These are phyloP conservation scores for Periphyllus acericola DNA, from an alignment of 2,888 invertebrate genomes.

Conservation along the genomic window DNA sequence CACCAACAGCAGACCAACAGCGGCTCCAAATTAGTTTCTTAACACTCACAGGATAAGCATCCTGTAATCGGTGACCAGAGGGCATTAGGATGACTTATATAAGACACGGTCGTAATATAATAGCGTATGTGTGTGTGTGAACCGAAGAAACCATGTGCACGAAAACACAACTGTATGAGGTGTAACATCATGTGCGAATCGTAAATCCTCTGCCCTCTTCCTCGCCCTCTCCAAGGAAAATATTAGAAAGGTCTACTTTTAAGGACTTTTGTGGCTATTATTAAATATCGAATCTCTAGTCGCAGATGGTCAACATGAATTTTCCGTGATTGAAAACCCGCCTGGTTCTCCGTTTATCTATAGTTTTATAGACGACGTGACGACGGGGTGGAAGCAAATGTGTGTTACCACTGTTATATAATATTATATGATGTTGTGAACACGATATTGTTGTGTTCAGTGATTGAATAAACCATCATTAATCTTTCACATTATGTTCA, in stretches of 20 bases:
- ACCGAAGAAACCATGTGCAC: not conserved
- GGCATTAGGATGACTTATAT: slow-evolving; percentile 6
- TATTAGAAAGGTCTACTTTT: not conserved
- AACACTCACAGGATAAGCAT: not conserved
- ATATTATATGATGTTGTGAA: too few relatives aligned
- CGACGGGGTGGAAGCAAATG: too few relatives aligned
- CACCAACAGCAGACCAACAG: not conserved
- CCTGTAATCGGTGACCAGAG: not conserved
- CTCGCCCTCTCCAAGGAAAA: not conserved
- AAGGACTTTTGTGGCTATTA: not conserved
- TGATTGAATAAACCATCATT: too few relatives aligned
- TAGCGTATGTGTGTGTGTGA: not conserved
- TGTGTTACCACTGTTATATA: not conserved
- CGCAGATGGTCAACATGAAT: slow-evolving; percentile 10
- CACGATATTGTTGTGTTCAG: too few relatives aligned
- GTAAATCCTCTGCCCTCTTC: not conserved
- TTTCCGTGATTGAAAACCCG: not conserved
- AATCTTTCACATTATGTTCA: too few relatives aligned
- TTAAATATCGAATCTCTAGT: not conserved
- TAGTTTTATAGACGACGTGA: too few relatives aligned
- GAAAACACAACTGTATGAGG: not conserved
- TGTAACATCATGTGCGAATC: slow-evolving; percentile 36
- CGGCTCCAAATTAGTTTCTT: slow-evolving; percentile 18
- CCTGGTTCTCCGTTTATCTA: not conserved
- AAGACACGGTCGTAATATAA: slow-evolving; percentile 10